Evolutionary conservation across 2,888 invertebrate species (phyloP).

Genomic region (Ametastegia equiseti): DNA sequence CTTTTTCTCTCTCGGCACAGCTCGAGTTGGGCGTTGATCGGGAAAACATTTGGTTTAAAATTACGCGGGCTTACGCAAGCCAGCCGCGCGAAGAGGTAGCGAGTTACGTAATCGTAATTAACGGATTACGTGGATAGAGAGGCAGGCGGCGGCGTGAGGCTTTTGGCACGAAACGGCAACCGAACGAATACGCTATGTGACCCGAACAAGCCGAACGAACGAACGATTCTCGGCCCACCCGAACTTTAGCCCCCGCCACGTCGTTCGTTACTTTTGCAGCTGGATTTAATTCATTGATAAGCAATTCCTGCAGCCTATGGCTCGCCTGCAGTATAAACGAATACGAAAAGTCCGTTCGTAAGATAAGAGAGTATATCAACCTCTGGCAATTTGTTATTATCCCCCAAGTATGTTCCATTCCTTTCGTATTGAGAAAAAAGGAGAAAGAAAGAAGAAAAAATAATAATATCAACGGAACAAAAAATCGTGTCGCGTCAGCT

Average conservation of each 20-base stretch:
- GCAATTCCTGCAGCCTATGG: too few relatives aligned
- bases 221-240: too few relatives aligned
- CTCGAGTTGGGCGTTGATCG: too few relatives aligned
- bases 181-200: slow-evolving; percentile 8
- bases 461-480: too few relatives aligned
- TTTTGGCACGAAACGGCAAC: slow-evolving; percentile 24
- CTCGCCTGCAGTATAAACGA: slow-evolving; percentile 2
- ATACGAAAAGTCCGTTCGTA: not conserved
- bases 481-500: not conserved
- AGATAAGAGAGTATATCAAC: slow-evolving; percentile 18
- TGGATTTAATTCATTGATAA: slow-evolving; percentile 35
- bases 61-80: slow-evolving; percentile 39
- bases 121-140: slow-evolving; percentile 41
- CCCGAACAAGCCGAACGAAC: not conserved
- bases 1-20: not conserved
- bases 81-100: not conserved
- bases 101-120: slow-evolving; percentile 44
- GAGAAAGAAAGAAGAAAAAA: too few relatives aligned
- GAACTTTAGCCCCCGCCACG: too few relatives aligned
- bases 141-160: not conserved
- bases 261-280: not conserved
- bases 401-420: not conserved
- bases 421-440: too few relatives aligned
- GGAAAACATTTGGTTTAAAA: slow-evolving; percentile 39
- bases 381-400: not conserved